Conservation (phyloP, 2,888 invertebrate species). For the Clanis bilineata region DNA sequence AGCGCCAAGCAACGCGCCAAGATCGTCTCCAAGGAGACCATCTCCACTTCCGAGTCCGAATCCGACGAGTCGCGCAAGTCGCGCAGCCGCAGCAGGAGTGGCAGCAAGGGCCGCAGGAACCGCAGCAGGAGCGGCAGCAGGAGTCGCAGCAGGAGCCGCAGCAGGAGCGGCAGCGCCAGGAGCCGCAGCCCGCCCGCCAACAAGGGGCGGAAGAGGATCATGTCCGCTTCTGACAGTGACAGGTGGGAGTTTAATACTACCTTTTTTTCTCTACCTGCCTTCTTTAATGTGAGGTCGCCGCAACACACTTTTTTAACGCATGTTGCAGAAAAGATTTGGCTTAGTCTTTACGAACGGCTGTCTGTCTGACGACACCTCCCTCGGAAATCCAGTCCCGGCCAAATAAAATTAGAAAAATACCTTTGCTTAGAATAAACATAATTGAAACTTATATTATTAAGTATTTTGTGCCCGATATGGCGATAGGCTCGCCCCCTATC, state of each 20-base stretch:
- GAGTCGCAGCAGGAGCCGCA: conserved; percentile 45
- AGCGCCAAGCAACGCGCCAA: conserved; percentile 92
- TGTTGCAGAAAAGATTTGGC: no score
- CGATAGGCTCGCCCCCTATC: no score
- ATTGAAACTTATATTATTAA: no score
- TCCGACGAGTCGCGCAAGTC: conserved; percentile 79
- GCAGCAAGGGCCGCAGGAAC: conserved; percentile 53
- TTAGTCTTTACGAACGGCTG: no score
- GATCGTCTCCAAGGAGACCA: conserved; percentile 96
- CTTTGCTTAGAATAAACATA: no score
- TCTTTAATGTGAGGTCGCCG: no score
- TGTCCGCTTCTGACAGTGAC: conserved; percentile 84
- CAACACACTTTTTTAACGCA: no score
- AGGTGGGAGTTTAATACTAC: conserved; percentile 45
- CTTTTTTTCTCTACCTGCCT: no score
- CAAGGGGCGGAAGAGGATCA: conserved; percentile 81
- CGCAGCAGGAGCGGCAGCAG: conserved; percentile 74
- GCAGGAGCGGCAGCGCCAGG: conserved; percentile 75
- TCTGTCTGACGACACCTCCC: no score
- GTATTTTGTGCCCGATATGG: no score
- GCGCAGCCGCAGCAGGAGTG: conserved; percentile 48
- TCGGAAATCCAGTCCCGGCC: no score
- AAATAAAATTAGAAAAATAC: no score
- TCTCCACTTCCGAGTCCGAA: conserved; percentile 94
- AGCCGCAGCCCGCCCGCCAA: conserved; percentile 66